Evolutionary conservation across 2,113 vertebrate species (phyloP), one percentile per base, ranked within the genome.

Genomic region (Ardeotis arabs): DNA sequence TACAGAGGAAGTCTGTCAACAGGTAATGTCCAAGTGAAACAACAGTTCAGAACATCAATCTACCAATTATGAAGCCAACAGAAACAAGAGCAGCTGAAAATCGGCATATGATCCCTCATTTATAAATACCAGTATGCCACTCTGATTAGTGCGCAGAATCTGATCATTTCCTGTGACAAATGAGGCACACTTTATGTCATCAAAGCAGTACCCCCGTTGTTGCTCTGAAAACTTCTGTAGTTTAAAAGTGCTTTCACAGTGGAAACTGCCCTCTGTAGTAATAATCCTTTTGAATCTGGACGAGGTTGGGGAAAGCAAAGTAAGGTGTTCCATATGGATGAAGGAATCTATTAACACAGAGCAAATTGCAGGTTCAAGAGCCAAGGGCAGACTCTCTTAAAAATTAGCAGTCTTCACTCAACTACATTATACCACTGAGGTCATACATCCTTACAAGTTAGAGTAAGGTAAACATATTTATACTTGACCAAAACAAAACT

Each of bases 281-380:
- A 90, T 16, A 95, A 63, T 55, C n/a, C 39, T 67, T 73, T 45
- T 49, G n/a, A 73, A 80, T 67, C 53, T 62, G 41, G 35, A 90
- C 14, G 24, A 93, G 21, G 67, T 0, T 69, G 13, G 20, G 49
- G 41, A 94, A 93, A 93, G 52, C 41, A 87, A 87, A 59, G 19
- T 20, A 50, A 56, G 27, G 35, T 84, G 50, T 35, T 90, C 72
- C 64, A 67, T 19, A 69, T 8, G 44, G 73, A 77, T 59, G 77
- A 94, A 87, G 73, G 86, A 84, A 68, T 73, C 62, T 82, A 60
- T 84, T 67, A 93, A 72, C 44, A 88, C 29, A 87, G 50, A 79
- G 70, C 33, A 93, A 97, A 94, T 62, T 93, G 63, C n/a, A 76
- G n/a, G 24, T 75, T 92, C 83, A 76, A 84, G 44, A 86, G 62